phyloP scores from a whole-genome alignment of 2,113 vertebrate genomes.

The Bos javanicus region DNA sequence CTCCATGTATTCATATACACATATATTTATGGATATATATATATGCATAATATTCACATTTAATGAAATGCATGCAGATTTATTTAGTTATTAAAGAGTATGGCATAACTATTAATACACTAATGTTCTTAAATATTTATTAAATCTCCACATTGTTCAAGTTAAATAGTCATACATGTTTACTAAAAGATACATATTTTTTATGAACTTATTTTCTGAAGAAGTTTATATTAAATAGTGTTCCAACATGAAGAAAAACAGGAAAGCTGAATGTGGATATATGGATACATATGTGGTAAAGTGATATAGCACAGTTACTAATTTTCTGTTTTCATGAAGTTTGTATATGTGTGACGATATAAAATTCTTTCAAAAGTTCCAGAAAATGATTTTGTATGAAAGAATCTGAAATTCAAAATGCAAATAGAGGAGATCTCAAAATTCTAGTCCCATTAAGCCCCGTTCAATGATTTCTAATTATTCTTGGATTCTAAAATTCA shows the following conservation, averaged over 20 bases:
- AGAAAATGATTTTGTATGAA: not conserved
- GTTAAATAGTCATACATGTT: not conserved
- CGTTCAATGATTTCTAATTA: not conserved
- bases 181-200: not conserved
- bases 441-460: not conserved
- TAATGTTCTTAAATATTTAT: not conserved
- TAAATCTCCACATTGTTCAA: not conserved
- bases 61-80: not conserved
- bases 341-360: not conserved
- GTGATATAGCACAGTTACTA: not conserved
- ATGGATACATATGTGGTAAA: not conserved
- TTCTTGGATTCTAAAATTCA: not conserved
- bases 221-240: not conserved
- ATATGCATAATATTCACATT: not conserved
- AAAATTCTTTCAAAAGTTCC: not conserved
- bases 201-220: not conserved
- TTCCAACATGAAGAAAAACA: not conserved
- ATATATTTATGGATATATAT: not conserved
- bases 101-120: not conserved
- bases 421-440: not conserved
- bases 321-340: not conserved
- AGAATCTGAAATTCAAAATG: not conserved
- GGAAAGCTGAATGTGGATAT: not conserved
- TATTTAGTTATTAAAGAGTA: not conserved
- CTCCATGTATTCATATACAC: not conserved